Conservation (phyloP, 2,113 vertebrate genomes). For the Chrysochloris asiatica region DNA sequence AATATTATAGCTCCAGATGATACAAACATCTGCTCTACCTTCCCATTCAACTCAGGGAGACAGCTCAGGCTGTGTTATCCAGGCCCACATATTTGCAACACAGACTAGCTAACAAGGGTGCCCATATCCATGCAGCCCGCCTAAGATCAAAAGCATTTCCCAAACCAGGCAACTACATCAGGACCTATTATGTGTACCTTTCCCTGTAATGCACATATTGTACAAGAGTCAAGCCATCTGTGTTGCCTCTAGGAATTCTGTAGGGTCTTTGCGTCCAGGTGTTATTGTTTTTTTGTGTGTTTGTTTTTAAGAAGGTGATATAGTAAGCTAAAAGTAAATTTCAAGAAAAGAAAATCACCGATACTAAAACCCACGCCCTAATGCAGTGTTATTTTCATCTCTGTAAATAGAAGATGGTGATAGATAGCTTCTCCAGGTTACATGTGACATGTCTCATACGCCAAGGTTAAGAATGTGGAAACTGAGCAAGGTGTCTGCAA, state of each 20-base stretch:
- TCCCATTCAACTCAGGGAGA: background rate
- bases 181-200: background rate
- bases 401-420: background rate
- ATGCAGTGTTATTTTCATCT: background rate
- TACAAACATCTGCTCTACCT: background rate
- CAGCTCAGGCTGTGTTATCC: fast-evolving
- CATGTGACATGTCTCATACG: fast-evolving
- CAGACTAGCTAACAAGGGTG: no score
- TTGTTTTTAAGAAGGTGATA: constrained; percentile 15
- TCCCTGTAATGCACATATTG: background rate
- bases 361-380: background rate
- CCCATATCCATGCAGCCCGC: background rate
- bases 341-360: background rate
- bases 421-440: background rate
- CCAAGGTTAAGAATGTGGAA: background rate
- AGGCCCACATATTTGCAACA: background rate
- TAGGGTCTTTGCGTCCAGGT: background rate
- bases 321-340: background rate
- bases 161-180: fast-evolving
- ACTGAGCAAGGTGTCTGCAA: background rate
- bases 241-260: background rate
- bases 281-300: background rate
- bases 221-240: background rate
- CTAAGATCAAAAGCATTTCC: background rate
- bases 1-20: background rate